A percentile compares a stretch with the other conserved stretches of the same genome.
These are phyloP conservation scores for Leucopsar rothschildi DNA, from an alignment of 2,113 vertebrate genomes.

Conservation along the genomic window DNA sequence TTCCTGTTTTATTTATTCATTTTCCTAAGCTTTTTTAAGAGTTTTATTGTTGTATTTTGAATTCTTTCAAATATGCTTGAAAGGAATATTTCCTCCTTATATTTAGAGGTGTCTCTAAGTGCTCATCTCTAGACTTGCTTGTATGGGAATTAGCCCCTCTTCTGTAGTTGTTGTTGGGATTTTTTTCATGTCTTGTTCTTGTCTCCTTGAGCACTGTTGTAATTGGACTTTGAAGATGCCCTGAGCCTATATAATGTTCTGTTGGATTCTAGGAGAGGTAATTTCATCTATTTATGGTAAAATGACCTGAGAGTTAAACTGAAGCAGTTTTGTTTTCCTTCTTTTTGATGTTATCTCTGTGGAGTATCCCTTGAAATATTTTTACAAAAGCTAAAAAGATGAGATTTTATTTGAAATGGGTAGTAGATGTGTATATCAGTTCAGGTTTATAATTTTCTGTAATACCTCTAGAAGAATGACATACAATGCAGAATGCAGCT, in stretches of 20 bases:
- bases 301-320: background rate
- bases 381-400: background rate
- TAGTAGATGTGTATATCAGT: background rate
- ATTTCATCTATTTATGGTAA: background rate
- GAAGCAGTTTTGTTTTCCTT: background rate
- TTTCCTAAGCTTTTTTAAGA: background rate
- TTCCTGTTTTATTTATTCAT: background rate
- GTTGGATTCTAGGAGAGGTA: background rate
- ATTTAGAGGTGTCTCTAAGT: background rate
- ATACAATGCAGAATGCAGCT: background rate
- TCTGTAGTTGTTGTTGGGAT: background rate
- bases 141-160: background rate
- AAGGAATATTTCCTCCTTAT: background rate
- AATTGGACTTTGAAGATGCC: background rate
- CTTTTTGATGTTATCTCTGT: background rate
- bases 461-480: background rate
- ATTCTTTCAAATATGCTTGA: background rate
- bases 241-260: background rate
- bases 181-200: background rate
- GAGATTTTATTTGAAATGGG: background rate
- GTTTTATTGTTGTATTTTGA: background rate
- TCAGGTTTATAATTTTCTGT: background rate
- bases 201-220: background rate
- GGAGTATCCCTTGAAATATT: background rate
- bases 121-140: background rate